These are phyloP conservation scores for Drosophila imparisetae DNA, from an alignment of 2,888 invertebrate species.

Conservation along the genomic window DNA sequence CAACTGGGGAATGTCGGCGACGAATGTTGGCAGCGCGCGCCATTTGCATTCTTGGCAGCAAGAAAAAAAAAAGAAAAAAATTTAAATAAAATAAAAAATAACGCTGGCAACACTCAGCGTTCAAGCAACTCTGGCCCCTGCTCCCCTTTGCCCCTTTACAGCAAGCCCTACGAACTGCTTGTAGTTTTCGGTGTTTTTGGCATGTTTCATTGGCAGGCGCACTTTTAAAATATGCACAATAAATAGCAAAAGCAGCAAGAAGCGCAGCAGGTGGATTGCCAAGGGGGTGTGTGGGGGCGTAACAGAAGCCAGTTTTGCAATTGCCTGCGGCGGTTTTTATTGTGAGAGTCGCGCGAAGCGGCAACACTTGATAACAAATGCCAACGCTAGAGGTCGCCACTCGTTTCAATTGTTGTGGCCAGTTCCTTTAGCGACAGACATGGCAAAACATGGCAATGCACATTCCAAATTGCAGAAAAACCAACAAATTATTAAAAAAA, in stretches of 20 bases:
- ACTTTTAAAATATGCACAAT: constrained; percentile 68
- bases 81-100: constrained; percentile 15
- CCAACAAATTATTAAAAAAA: neutral
- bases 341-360: constrained; percentile 28
- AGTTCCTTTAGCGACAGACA: constrained; percentile 11
- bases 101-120: constrained; percentile 61
- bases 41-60: constrained; percentile 77
- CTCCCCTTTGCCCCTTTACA: neutral
- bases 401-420: constrained; percentile 46
- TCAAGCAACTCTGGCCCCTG: constrained; percentile 14
- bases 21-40: constrained; percentile 53
- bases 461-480: constrained; percentile 17
- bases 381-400: constrained; percentile 54
- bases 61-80: constrained; percentile 18
- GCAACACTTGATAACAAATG: constrained; percentile 55
- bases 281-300: neutral
- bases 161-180: constrained; percentile 18
- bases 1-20: constrained; percentile 24
- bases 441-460: neutral
- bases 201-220: constrained; percentile 75
- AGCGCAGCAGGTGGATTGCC: constrained; percentile 67
- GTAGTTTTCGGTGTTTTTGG: constrained; percentile 68
- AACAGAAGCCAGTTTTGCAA: constrained; percentile 45
- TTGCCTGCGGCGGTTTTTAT: constrained; percentile 57
- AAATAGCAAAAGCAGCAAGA: constrained; percentile 39